A percentile compares a stretch with the other conserved stretches of the same genome.
phyloP scores from a whole-genome alignment of 2,888 invertebrate genomes.

The Zygothrica quintamaculata region DNA sequence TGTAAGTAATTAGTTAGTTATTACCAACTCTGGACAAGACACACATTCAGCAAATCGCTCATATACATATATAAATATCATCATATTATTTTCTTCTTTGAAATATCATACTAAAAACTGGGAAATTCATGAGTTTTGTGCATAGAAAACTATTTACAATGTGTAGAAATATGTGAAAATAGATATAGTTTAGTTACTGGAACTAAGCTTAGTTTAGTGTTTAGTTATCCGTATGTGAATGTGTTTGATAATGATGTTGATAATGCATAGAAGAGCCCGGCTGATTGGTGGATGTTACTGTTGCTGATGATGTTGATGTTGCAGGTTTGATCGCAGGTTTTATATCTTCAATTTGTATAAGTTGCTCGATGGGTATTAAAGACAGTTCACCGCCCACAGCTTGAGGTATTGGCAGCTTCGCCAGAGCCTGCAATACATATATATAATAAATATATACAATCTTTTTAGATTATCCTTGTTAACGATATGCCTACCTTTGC shows the following conservation, averaged over 20 bases:
- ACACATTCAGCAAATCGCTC: constrained; percentile 80
- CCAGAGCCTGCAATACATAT: constrained; percentile 85
- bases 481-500: constrained; percentile 81
- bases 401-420: constrained; percentile 85
- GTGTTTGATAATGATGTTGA: constrained; percentile 50
- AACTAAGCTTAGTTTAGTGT: constrained; percentile 6
- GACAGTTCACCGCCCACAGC: constrained; percentile 91
- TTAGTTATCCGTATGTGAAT: constrained; percentile 68
- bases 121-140: constrained; percentile 52
- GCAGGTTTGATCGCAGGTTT: constrained; percentile 77
- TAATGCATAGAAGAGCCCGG: constrained; percentile 59
- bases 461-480: background rate
- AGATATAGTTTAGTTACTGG: constrained; percentile 6
- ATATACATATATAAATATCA: constrained; percentile 54
- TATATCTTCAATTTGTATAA: constrained; percentile 89
- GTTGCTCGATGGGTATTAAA: constrained; percentile 93
- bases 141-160: constrained; percentile 73
- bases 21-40: constrained; percentile 78
- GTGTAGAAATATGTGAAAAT: constrained; percentile 56
- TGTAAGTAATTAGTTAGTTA: constrained; percentile 51
- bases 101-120: constrained; percentile 46
- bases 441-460: background rate
- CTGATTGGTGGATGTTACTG: constrained; percentile 50
- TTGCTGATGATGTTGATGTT: constrained; percentile 41
- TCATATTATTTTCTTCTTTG: constrained; percentile 17